phyloP scores from a whole-genome alignment of 1,140 invertebrate genomes.

The Drosophila tropicalis region DNA sequence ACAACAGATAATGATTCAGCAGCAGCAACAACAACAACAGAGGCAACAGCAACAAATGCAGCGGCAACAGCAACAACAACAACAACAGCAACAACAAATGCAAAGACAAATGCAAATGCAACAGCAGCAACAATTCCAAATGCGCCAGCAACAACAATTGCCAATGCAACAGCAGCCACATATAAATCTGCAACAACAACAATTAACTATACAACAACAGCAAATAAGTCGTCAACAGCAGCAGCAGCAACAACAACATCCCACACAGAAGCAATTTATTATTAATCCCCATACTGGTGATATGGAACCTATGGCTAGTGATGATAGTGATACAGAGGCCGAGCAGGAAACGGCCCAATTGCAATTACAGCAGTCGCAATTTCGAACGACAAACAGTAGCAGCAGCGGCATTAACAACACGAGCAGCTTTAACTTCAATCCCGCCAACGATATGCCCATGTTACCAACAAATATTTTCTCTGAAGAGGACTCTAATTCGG shows the following conservation, averaged over 20 bases:
- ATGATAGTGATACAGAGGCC: slow-evolving; percentile 84
- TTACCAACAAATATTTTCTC: slow-evolving; percentile 86
- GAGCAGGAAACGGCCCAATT: slow-evolving; percentile 74
- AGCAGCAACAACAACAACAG: slow-evolving; percentile 36
- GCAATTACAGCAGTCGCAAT: slow-evolving; percentile 48
- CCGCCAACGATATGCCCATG: slow-evolving; percentile 79
- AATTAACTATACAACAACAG: slow-evolving; percentile 24
- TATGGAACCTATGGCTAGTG: slow-evolving; percentile 91
- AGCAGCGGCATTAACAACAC: slow-evolving; percentile 24
- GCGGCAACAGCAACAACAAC: slow-evolving; percentile 32
- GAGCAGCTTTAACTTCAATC: slow-evolving; percentile 83
- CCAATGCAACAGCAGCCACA: slow-evolving; percentile 37
- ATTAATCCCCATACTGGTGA: slow-evolving; percentile 95
- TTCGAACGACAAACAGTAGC: slow-evolving; percentile 10
- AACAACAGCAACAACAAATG: slow-evolving; percentile 40
- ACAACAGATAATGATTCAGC: slow-evolving; percentile 46
- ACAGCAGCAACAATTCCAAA: slow-evolving; percentile 59
- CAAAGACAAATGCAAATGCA: slow-evolving; percentile 46
- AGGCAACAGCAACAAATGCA: slow-evolving; percentile 38
- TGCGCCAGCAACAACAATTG: slow-evolving; percentile 42
- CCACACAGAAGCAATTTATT: slow-evolving; percentile 87
- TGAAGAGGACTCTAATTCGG: slow-evolving; percentile 84
- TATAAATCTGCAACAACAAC: slow-evolving; percentile 38
- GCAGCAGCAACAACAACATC: slow-evolving; percentile 50
- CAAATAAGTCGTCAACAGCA: slow-evolving; percentile 39